Conservation (phyloP, 1,140 invertebrate genomes). For the Belonocnema kinseyi region DNA sequence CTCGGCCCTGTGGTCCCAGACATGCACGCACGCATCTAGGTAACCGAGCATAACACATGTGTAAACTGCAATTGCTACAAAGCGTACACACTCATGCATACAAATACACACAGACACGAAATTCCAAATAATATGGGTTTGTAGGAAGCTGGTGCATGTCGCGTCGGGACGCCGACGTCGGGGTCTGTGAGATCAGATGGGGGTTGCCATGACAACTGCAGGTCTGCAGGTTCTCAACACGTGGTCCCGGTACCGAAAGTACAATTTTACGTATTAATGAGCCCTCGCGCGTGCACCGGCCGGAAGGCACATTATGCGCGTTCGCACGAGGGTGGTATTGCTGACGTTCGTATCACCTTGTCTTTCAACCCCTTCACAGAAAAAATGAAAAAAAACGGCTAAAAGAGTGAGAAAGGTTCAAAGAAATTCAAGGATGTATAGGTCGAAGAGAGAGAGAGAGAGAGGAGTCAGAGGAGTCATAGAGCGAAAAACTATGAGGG, state of each 20-base stretch:
- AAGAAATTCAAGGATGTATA: background rate
- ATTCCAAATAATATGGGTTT: slow-evolving; percentile 22
- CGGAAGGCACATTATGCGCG: slow-evolving; percentile 57
- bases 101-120: background rate
- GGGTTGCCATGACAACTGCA: slow-evolving; percentile 65
- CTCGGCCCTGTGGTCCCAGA: slow-evolving; percentile 35
- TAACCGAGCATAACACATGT: slow-evolving; percentile 5
- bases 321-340: slow-evolving; percentile 51
- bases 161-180: slow-evolving; percentile 32
- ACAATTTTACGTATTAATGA: slow-evolving; percentile 59
- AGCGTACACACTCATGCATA: slow-evolving; percentile 17
- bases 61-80: slow-evolving; percentile 29
- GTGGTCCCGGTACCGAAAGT: slow-evolving; percentile 55
- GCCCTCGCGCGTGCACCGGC: slow-evolving; percentile 56
- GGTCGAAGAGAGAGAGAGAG: too few species aligned
- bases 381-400: background rate
- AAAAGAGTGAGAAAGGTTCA: background rate
- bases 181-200: slow-evolving; percentile 57
- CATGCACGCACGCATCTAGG: background rate
- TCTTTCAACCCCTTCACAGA: background rate
- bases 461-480: background rate
- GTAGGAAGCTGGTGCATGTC: slow-evolving; percentile 26
- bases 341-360: slow-evolving; percentile 24
- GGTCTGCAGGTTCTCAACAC: slow-evolving; percentile 68
- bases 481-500: background rate